Evolutionary conservation across 1,140 invertebrate species (phyloP).

Genomic region (Pomacea maculata): DNA sequence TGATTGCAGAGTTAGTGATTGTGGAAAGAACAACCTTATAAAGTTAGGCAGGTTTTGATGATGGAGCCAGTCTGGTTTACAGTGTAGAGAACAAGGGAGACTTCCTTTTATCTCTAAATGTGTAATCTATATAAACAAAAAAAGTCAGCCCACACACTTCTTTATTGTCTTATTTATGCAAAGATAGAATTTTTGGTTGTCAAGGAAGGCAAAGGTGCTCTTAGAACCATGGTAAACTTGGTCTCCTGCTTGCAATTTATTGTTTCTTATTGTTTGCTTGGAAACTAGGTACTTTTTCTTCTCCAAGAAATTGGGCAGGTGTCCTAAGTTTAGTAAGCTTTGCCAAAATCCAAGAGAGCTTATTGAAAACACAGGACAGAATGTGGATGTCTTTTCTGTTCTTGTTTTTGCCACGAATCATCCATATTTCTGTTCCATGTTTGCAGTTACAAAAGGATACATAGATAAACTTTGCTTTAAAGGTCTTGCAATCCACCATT

Average conservation of each 20-base stretch:
- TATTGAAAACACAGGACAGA: slow-evolving; percentile 11
- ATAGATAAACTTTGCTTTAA: too few species aligned
- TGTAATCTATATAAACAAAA: neutral
- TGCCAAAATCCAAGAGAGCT: slow-evolving; percentile 15
- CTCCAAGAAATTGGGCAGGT: neutral
- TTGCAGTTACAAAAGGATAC: too few species aligned
- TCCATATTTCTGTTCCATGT: neutral
- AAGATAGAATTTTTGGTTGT: neutral
- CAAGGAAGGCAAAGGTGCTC: slow-evolving; percentile 4
- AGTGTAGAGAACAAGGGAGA: neutral
- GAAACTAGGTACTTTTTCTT: neutral
- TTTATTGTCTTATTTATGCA: neutral
- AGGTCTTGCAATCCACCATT: too few species aligned
- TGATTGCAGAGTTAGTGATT: neutral
- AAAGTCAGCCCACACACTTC: neutral
- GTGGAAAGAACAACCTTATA: neutral
- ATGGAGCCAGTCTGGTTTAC: neutral
- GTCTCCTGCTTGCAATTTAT: slow-evolving; percentile 12
- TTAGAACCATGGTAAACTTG: neutral
- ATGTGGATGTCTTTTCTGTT: neutral
- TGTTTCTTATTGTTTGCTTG: slow-evolving; percentile 3
- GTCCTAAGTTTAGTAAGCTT: slow-evolving; percentile 8
- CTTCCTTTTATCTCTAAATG: neutral
- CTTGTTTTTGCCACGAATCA: neutral
- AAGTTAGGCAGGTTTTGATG: neutral